Evolutionary conservation across 2,888 invertebrate species (phyloP).

Genomic region (Xestia xanthographa): DNA sequence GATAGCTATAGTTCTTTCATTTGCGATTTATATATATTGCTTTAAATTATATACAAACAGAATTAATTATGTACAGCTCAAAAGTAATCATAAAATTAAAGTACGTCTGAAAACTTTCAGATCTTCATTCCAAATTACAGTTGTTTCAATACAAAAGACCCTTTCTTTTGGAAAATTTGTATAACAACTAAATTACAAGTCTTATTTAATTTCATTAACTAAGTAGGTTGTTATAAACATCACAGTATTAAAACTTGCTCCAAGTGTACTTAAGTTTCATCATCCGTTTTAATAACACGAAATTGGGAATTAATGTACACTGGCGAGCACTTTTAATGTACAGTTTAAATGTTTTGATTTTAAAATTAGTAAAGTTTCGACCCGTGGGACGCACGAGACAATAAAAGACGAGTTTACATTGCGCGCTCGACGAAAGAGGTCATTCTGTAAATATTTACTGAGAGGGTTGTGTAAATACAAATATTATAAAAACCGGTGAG

Average conservation of each 20-base stretch:
- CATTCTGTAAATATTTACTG: constrained; percentile 62
- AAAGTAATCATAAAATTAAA: constrained; percentile 16
- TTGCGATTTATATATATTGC: too few species aligned
- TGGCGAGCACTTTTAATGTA: constrained; percentile 52
- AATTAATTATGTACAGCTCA: not conserved
- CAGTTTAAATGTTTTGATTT: constrained; percentile 63
- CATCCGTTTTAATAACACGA: constrained; percentile 60
- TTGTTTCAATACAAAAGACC: constrained; percentile 32
- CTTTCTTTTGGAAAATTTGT: constrained; percentile 32
- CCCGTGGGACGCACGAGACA: constrained; percentile 53
- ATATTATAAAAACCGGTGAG: constrained; percentile 64
- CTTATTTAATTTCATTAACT: constrained; percentile 47
- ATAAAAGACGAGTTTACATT: constrained; percentile 61
- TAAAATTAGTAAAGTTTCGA: constrained; percentile 62
- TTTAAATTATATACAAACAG: not conserved
- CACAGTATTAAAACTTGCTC: constrained; percentile 38
- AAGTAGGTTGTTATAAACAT: constrained; percentile 38
- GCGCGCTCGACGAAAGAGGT: constrained; percentile 57
- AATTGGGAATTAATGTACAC: constrained; percentile 63
- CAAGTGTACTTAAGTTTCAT: constrained; percentile 60
- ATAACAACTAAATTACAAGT: constrained; percentile 29
- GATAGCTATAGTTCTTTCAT: not conserved
- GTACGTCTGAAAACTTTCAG: constrained; percentile 9
- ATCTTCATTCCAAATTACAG: constrained; percentile 23
- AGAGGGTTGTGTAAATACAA: constrained; percentile 62